phyloP scores from a whole-genome alignment of 2,797 vertebrate species.

The Paratrypauchen microcephalus region DNA sequence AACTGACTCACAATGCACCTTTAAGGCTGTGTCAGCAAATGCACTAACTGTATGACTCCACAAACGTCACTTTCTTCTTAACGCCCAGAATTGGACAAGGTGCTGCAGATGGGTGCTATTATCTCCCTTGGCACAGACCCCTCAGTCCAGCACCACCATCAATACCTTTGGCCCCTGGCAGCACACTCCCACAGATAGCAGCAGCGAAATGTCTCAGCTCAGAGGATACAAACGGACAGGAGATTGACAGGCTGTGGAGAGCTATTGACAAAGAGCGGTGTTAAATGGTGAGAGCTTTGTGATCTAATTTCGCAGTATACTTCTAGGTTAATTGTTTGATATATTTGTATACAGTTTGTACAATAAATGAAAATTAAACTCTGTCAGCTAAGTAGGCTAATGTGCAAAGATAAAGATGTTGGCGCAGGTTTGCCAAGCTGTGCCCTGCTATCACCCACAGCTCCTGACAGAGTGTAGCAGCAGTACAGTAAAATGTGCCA shows the following conservation, averaged over 20 bases:
- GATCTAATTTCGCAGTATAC: not conserved
- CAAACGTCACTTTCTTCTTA: slow-evolving; percentile 10
- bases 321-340: not conserved
- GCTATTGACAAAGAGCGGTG: too few species aligned
- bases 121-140: slow-evolving; percentile 41
- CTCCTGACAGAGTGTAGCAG: too few species aligned
- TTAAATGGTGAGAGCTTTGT: not conserved
- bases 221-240: slow-evolving; percentile 14
- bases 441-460: too few species aligned
- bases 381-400: too few species aligned
- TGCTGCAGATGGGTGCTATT: slow-evolving; percentile 39
- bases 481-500: too few species aligned
- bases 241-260: not conserved
- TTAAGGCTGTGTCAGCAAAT: slow-evolving; percentile 10
- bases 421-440: too few species aligned
- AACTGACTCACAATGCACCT: too few species aligned
- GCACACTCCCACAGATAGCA: slow-evolving; percentile 28
- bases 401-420: too few species aligned
- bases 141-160: slow-evolving; percentile 25
- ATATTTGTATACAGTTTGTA: not conserved
- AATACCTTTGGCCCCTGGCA: slow-evolving; percentile 27
- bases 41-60: not conserved
- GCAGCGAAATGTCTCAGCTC: slow-evolving; percentile 31
- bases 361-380: too few species aligned
- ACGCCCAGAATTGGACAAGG: slow-evolving; percentile 14